These are phyloP conservation scores for Onychomys arenicola DNA, from an alignment of 2,797 vertebrate genomes.

Conservation along the genomic window DNA sequence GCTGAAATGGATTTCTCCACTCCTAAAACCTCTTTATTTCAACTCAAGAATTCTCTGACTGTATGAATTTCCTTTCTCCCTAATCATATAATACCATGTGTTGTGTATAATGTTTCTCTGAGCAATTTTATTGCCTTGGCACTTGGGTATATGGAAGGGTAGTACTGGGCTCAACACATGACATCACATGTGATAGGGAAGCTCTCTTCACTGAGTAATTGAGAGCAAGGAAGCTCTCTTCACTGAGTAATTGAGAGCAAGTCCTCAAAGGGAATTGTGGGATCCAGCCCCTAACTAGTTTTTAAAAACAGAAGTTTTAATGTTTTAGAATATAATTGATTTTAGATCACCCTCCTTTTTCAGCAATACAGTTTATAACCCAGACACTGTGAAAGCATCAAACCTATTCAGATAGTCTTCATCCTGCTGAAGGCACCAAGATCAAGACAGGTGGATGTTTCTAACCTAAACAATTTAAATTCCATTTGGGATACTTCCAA, in stretches of 20 bases:
- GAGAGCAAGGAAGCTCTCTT: background rate
- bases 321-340: background rate
- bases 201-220: background rate
- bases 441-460: background rate
- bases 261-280: background rate
- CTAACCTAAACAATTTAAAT: background rate
- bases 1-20: background rate
- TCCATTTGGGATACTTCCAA: background rate
- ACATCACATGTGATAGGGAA: background rate
- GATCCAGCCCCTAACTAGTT: too few species aligned
- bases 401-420: background rate
- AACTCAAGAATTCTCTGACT: background rate
- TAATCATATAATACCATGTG: background rate
- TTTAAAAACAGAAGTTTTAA: background rate
- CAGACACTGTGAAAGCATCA: fast-evolving
- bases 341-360: background rate
- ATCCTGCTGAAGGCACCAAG: background rate
- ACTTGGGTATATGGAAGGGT: background rate
- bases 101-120: background rate
- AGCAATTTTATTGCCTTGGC: background rate
- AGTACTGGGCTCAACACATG: background rate
- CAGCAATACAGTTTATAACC: background rate
- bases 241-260: background rate
- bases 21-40: background rate
- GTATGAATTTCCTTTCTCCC: background rate